phyloP scores from a whole-genome alignment of 2,797 vertebrate species.

The Jordanella pulchra region DNA sequence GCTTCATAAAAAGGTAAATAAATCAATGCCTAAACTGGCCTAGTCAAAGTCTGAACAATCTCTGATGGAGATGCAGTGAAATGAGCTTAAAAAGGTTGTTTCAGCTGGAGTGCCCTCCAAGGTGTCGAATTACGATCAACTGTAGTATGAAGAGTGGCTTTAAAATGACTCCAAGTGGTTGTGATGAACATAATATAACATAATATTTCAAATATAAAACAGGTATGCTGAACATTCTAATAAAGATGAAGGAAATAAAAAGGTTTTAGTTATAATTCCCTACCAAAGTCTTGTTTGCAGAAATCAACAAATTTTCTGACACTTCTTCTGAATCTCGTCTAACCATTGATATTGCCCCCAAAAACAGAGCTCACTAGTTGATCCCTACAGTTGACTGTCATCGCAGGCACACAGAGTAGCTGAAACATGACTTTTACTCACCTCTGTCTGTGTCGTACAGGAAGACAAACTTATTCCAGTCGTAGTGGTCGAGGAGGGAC shows the following conservation, averaged over 20 bases:
- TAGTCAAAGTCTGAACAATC: background rate
- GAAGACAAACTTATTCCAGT: constrained; percentile 95
- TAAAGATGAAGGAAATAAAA: background rate
- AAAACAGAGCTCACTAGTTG: too few relatives aligned
- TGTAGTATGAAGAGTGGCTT: background rate
- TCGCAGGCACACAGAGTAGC: background rate
- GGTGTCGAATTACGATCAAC: background rate
- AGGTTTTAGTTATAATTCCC: too few relatives aligned
- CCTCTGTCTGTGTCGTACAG: constrained; percentile 94
- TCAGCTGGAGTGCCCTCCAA: background rate
- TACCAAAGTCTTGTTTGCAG: background rate
- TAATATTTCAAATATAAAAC: too few relatives aligned
- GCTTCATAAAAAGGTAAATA: background rate
- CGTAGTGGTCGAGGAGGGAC: constrained; percentile 92
- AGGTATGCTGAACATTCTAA: background rate
- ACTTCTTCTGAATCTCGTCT: background rate
- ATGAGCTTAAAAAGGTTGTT: too few relatives aligned
- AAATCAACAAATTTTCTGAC: too few relatives aligned
- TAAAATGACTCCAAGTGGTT: too few relatives aligned
- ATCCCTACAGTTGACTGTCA: too few relatives aligned
- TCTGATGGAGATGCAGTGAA: too few relatives aligned
- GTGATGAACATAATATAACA: too few relatives aligned
- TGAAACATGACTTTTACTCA: constrained; percentile 63
- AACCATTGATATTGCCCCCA: background rate
- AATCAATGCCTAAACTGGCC: background rate